Evolutionary conservation across 1,140 invertebrate species (phyloP).

Genomic region (Drosophila tropicalis): DNA sequence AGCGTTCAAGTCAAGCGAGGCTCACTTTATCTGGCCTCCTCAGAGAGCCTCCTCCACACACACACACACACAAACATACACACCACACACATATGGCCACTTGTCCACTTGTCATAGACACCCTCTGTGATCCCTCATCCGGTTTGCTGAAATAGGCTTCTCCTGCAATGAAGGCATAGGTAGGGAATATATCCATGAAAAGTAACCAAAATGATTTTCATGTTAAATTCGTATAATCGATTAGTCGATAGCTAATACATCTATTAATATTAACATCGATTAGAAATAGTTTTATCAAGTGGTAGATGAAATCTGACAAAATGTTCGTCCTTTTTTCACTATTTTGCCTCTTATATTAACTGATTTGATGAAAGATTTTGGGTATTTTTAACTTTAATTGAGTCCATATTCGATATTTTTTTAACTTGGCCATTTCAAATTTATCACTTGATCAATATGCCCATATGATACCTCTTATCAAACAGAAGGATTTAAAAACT

Average conservation of each 20-base stretch:
- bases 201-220: neutral
- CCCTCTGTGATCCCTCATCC: slow-evolving; percentile 22
- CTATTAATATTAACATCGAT: no score
- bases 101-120: slow-evolving; percentile 69
- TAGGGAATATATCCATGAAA: neutral
- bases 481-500: slow-evolving; percentile 33
- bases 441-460: neutral
- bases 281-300: no score
- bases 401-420: no score
- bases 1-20: slow-evolving; percentile 51
- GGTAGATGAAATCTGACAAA: no score
- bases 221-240: neutral
- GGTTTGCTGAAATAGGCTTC: slow-evolving; percentile 1
- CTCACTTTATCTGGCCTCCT: slow-evolving; percentile 64
- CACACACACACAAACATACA: slow-evolving; percentile 22
- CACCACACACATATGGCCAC: slow-evolving; percentile 31
- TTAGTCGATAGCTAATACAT: no score
- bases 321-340: no score
- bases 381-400: no score
- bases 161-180: neutral
- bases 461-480: neutral
- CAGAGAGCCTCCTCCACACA: slow-evolving; percentile 13
- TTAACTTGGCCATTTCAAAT: neutral
- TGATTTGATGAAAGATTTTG: no score
- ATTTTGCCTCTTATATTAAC: no score